Evolutionary conservation across 1,140 invertebrate genomes (phyloP).

Genomic region (Archegozetes longisetosus): DNA sequence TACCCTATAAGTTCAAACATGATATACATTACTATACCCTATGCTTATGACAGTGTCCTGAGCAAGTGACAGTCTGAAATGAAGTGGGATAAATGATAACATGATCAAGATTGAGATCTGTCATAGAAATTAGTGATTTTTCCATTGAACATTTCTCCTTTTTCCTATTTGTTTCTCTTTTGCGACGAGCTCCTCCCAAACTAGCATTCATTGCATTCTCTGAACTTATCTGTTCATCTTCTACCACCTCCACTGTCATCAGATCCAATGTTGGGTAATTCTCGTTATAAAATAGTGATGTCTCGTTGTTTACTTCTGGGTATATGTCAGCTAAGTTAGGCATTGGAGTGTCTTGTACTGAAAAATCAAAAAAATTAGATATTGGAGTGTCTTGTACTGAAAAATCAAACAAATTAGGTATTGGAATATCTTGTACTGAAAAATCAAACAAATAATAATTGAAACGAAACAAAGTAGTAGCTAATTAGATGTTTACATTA

Average conservation of each 20-base stretch:
- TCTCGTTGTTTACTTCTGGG: not conserved
- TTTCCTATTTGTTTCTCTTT: not conserved
- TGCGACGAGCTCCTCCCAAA: too few species aligned
- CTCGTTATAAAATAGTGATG: not conserved
- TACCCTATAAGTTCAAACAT: too few species aligned
- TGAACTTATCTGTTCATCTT: too few species aligned
- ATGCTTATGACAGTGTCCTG: not conserved
- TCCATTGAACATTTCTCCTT: too few species aligned
- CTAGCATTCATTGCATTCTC: too few species aligned
- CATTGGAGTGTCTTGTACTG: slow-evolving; percentile 1
- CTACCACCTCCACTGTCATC: slow-evolving; percentile 1
- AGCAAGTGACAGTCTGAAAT: not conserved
- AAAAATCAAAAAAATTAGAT: not conserved
- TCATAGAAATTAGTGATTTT: not conserved
- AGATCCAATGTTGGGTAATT: slow-evolving; percentile 7
- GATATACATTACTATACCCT: too few species aligned
- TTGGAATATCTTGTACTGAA: not conserved
- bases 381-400: not conserved
- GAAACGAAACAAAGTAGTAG: not conserved
- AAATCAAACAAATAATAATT: not conserved
- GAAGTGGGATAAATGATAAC: not conserved
- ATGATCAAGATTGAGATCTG: not conserved
- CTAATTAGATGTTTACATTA: not conserved
- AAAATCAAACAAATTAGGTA: not conserved
- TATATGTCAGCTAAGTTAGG: slow-evolving; percentile 10